phyloP scores from a whole-genome alignment of 2,113 vertebrate species.

The Microtus oregoni region DNA sequence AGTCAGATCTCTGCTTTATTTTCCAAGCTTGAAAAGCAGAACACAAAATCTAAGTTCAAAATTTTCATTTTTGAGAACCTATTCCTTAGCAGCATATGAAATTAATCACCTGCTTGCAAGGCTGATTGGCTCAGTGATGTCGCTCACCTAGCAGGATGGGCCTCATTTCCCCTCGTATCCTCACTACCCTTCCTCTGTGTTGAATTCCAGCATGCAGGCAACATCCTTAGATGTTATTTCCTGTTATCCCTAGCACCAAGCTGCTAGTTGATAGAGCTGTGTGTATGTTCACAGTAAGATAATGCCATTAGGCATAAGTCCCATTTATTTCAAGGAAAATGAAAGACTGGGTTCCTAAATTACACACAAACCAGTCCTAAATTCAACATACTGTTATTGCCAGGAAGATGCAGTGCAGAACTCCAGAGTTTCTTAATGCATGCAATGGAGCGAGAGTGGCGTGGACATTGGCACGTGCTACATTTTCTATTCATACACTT shows the following conservation, averaged over 20 bases:
- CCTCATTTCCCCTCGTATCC: conserved; percentile 39
- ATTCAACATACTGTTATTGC: conserved; percentile 60
- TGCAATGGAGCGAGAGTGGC: neutral
- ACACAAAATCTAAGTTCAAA: conserved; percentile 56
- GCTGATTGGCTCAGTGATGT: conserved; percentile 65
- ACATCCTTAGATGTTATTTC: conserved; percentile 50
- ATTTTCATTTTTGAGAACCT: conserved; percentile 53
- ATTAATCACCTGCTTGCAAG: conserved; percentile 68
- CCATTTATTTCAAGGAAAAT: conserved; percentile 47
- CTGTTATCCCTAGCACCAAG: conserved; percentile 53
- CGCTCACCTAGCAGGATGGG: neutral
- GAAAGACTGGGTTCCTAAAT: conserved; percentile 50
- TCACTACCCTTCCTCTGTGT: conserved; percentile 5
- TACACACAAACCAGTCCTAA: conserved; percentile 57
- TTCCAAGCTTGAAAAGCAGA: conserved; percentile 55
- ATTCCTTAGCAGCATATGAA: conserved; percentile 70
- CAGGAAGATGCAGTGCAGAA: neutral
- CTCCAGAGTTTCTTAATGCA: neutral
- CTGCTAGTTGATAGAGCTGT: conserved; percentile 60
- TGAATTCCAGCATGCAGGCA: conserved; percentile 5
- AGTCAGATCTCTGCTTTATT: neutral
- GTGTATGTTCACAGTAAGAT: conserved; percentile 55
- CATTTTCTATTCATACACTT: neutral
- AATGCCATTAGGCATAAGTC: conserved; percentile 42
- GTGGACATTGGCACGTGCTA: neutral